Conservation (phyloP, 2,113 vertebrate genomes). For the Antidorcas marsupialis region DNA sequence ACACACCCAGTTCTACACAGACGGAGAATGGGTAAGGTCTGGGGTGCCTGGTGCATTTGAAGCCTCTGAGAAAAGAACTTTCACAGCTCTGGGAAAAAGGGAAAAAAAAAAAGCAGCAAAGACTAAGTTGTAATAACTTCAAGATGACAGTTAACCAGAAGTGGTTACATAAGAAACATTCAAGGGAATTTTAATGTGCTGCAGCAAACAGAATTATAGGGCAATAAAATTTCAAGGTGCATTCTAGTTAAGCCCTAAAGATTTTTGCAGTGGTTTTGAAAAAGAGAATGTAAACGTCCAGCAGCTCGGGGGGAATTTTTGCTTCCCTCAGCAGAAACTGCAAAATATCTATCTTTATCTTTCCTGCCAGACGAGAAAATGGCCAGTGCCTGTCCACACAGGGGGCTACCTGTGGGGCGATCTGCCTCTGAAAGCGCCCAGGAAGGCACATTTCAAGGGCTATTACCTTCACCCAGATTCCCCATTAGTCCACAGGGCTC, state of each 20-base stretch:
- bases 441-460: conserved; percentile 24
- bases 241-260: conserved; percentile 39
- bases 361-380: conserved; percentile 21
- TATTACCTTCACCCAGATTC: not conserved
- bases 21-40: not conserved
- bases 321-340: conserved; percentile 32
- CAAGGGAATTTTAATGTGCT: conserved; percentile 55
- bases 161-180: conserved; percentile 49
- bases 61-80: not conserved
- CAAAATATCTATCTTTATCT: not conserved
- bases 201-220: conserved; percentile 43
- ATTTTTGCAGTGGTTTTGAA: conserved; percentile 35
- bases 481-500: not conserved
- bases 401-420: not conserved
- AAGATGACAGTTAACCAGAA: conserved; percentile 38
- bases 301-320: not conserved
- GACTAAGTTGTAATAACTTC: conserved; percentile 24
- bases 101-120: not conserved
- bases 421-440: not conserved
- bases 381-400: not conserved
- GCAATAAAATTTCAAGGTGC: conserved; percentile 52
- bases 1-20: not conserved
- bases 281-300: not conserved
- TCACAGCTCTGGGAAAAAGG: not conserved
- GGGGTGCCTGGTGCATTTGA: not conserved